Conservation (phyloP, 2,797 vertebrate species). For the Echiichthys vipera region DNA sequence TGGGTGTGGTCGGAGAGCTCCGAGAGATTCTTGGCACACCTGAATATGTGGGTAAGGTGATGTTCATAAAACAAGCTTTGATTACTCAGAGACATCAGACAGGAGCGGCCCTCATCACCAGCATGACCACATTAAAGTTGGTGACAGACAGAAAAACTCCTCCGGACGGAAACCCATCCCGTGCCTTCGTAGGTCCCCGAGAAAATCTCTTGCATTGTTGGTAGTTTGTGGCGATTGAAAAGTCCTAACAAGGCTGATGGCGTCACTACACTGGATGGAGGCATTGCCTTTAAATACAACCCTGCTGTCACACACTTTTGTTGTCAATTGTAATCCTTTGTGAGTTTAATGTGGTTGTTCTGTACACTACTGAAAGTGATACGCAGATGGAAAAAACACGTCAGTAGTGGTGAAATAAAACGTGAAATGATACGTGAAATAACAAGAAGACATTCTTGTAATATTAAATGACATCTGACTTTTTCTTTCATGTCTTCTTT, state of each 20-base stretch:
- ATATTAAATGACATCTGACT: neutral
- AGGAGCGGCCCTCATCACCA: neutral
- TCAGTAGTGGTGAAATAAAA: neutral
- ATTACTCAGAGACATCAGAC: conserved; percentile 4
- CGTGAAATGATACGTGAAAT: neutral
- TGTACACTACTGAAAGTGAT: neutral
- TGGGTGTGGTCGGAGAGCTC: conserved; percentile 89
- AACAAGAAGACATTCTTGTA: neutral
- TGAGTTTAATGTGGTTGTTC: too few relatives aligned
- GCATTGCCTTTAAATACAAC: neutral
- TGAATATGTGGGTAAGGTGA: conserved; percentile 93
- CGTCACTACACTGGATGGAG: neutral
- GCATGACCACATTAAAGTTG: neutral
- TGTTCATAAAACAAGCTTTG: neutral
- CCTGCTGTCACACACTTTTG: neutral
- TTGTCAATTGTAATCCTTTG: too few relatives aligned
- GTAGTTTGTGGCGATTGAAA: neutral
- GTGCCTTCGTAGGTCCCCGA: neutral
- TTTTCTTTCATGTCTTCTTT: conserved; percentile 21
- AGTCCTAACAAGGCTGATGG: neutral
- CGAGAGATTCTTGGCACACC: conserved; percentile 96
- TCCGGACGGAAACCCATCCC: neutral
- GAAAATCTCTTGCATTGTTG: neutral
- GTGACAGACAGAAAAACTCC: neutral
- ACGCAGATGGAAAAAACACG: neutral